Evolutionary conservation across 2,888 invertebrate genomes (phyloP).

Genomic region (Spialia ferax): DNA sequence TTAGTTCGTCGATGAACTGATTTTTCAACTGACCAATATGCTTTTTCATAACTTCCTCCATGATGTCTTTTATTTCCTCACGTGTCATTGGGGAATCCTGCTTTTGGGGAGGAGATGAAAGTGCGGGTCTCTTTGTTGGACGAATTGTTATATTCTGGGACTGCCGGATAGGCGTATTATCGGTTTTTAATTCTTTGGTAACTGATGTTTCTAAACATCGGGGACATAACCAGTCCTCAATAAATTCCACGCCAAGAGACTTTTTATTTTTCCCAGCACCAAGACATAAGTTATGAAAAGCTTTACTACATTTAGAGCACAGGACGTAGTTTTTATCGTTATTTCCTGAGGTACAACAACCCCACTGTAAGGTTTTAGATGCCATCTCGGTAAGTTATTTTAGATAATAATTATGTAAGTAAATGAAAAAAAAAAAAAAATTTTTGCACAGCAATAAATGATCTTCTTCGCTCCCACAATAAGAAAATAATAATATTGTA

Average conservation of each 20-base stretch:
- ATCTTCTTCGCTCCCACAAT: too few relatives aligned
- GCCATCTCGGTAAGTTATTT: not conserved
- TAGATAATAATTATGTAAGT: not conserved
- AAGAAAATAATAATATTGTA: not conserved
- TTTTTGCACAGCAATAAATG: not conserved
- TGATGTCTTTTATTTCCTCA: not conserved
- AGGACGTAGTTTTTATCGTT: not conserved
- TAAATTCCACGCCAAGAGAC: not conserved
- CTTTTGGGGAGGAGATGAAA: not conserved
- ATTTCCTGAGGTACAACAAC: not conserved
- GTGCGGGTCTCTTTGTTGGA: not conserved
- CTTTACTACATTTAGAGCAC: conserved; percentile 1
- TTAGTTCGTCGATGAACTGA: not conserved
- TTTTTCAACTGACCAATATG: not conserved
- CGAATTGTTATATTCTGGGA: not conserved
- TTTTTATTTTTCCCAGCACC: not conserved
- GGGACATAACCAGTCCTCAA: not conserved
- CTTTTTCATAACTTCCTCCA: conserved; percentile 2
- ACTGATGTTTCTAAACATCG: not conserved
- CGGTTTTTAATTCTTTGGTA: not conserved
- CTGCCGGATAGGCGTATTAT: not conserved
- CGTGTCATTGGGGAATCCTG: not conserved
- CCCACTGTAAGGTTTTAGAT: not conserved
- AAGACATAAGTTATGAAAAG: conserved; percentile 3
- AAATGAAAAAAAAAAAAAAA: too few relatives aligned